Evolutionary conservation across 2,888 invertebrate species (phyloP), one percentile per base, ranked within the genome.

Genomic region (Seira musarum): DNA sequence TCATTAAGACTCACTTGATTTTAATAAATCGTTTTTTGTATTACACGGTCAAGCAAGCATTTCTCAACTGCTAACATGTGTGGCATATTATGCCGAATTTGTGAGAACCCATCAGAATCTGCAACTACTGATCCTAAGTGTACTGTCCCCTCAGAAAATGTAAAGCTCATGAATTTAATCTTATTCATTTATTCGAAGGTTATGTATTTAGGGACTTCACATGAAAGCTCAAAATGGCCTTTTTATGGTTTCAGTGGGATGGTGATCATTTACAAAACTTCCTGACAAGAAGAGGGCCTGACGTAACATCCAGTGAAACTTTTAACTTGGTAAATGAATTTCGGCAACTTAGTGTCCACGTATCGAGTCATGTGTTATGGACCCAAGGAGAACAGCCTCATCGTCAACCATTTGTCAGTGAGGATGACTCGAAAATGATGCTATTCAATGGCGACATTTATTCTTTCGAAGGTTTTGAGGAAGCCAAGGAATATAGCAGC

Each of bases 361-460:
- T 86, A n/a, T 63, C 71, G 10, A 81, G 84, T 46, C 90, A 90
- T 88, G 94, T 97, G 6, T 90, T 98, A 67, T 96, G 97, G 94
- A 93, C 95, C 89, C 95, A 97, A 90, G 97, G 82, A n/a, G 49
- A 53, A 8, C 21, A 24, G 1, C 35, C 53, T 17, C 91, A 91
- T 1, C 86, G 87, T 35, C 98, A 98, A 88, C 98, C 98, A 0
- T 85, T 90, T 13, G 71, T 91, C 25, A 91, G 92, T 88, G 89
- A 89, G 10, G 88, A 90, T 49, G 64, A 65, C n/a, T 90, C 91
- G 24, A 93, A 94, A 83, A 88, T 93, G 72, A 90, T 98, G 74
- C 88, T 96, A 22, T 96, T 94, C 91, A 98, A 98, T 90, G 98
- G 97, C 30, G 97, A 98, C 89, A 92, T 96, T 84, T 97, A 94